A percentile compares a stretch with the other conserved stretches of the same genome.
Evolutionary conservation across 2,888 invertebrate genomes (phyloP).

Genomic region (Aelia acuminata): DNA sequence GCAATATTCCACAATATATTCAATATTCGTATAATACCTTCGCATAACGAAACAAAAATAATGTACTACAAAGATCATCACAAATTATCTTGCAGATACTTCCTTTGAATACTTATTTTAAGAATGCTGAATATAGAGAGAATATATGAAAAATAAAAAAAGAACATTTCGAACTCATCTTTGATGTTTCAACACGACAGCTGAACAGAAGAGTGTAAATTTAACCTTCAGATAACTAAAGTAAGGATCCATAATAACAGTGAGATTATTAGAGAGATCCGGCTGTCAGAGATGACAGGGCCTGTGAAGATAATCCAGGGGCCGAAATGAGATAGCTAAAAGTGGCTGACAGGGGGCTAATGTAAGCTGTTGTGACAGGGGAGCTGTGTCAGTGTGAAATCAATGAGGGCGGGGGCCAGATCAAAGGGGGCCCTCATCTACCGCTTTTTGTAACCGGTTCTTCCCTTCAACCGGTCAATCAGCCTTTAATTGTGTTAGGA

Average conservation of each 20-base stretch:
- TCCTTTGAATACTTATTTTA: too few species aligned
- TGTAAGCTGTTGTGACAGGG: constrained; percentile 29
- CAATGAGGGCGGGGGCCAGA: constrained; percentile 38
- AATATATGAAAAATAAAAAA: too few species aligned
- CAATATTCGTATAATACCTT: too few species aligned
- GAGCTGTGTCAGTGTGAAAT: background rate
- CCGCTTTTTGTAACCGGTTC: background rate
- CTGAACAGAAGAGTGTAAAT: background rate
- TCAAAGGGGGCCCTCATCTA: background rate
- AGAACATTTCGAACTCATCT: background rate
- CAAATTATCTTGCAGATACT: too few species aligned
- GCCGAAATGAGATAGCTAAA: constrained; percentile 21
- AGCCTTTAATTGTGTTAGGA: background rate
- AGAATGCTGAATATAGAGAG: too few species aligned
- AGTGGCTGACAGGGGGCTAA: constrained; percentile 21
- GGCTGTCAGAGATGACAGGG: background rate
- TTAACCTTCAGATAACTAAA: background rate
- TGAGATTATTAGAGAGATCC: constrained; percentile 23
- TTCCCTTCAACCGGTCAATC: background rate
- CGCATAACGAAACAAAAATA: too few species aligned
- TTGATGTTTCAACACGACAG: background rate
- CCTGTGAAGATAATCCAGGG: constrained; percentile 13
- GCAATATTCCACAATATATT: too few species aligned
- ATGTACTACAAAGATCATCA: too few species aligned
- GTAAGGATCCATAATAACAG: background rate